phyloP scores from a whole-genome alignment of 1,140 invertebrate species.

The Linepithema humile region DNA sequence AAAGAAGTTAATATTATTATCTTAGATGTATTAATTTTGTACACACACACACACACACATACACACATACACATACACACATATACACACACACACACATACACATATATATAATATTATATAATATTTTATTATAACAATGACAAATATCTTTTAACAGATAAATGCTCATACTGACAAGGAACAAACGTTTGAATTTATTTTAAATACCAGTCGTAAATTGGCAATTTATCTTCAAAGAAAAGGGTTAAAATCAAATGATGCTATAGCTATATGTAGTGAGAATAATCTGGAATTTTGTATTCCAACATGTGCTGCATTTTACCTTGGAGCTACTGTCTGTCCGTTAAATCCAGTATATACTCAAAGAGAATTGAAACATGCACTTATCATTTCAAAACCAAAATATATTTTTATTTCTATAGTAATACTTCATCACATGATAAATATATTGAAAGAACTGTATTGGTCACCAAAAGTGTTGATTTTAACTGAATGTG shows the following conservation, averaged over 20 bases:
- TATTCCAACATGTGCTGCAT: constrained; percentile 84
- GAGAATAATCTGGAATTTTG: constrained; percentile 87
- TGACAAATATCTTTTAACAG: constrained; percentile 73
- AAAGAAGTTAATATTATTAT: too few relatives aligned
- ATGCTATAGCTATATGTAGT: constrained; percentile 86
- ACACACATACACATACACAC: not conserved
- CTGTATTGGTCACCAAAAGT: constrained; percentile 67
- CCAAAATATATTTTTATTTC: constrained; percentile 83
- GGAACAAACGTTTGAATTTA: constrained; percentile 80
- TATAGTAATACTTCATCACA: not conserved
- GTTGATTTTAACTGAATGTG: constrained; percentile 61
- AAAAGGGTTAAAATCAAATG: constrained; percentile 83
- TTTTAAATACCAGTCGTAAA: constrained; percentile 81
- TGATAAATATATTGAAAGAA: constrained; percentile 50
- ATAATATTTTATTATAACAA: not conserved
- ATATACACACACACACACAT: constrained; percentile 6
- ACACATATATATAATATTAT: not conserved
- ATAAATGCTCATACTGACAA: constrained; percentile 83
- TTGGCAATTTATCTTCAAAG: constrained; percentile 83
- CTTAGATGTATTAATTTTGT: too few relatives aligned
- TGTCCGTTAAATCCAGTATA: constrained; percentile 83
- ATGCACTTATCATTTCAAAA: constrained; percentile 83
- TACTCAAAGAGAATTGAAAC: constrained; percentile 80
- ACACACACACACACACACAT: too few relatives aligned
- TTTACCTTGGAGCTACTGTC: constrained; percentile 86